Evolutionary conservation across 1,140 invertebrate genomes (phyloP), one percentile per base, ranked within the genome.

Genomic region (Megathymus violae): DNA sequence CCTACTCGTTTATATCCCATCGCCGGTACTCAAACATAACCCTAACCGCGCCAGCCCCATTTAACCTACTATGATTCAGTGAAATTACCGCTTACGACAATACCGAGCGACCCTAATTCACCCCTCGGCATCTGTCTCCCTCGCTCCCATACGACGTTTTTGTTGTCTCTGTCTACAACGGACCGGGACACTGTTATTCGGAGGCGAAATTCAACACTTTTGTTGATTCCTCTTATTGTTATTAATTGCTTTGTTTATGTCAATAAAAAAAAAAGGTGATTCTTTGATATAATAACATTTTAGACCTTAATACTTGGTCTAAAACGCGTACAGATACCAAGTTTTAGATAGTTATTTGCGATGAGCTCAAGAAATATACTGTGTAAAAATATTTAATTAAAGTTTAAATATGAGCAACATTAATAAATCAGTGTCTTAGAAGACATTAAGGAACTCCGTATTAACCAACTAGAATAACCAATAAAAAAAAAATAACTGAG

Each of bases 11-110:
- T 36, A 38, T 38, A 51, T 36, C 13, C 17, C 3, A 46, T 14
- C n/a, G 25, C 41, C 15, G 13, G 2, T 0, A 36, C 54, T 58
- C 2, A 17, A 36, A 36, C 41, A 16, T 0, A 5, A 0, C 1
- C 54, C 54, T 58, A 13, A 58, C n/a, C 25, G 0, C 31, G 46
- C 41, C 40, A 46, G 46, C 54, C 54, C 54, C 41, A 58, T 58
- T 58, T 58, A 58, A 58, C 41, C 25, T 38, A 56, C 61, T 64
- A 62, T 63, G 59, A 64, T 71, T 65, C 64, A 67, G 54, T 62
- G 59, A 71, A 64, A 68, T 71, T 67, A 71, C 65, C 61, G 64
- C 66, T 71, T 63, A 67, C 69, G 67, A 71, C 62, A 62, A 59
- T 59, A 59, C 56, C 48, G 40, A 58, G 60, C 67, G 51, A 69